Evolutionary conservation across 2,797 vertebrate genomes (phyloP).

Genomic region (Hoplostethus atlanticus): DNA sequence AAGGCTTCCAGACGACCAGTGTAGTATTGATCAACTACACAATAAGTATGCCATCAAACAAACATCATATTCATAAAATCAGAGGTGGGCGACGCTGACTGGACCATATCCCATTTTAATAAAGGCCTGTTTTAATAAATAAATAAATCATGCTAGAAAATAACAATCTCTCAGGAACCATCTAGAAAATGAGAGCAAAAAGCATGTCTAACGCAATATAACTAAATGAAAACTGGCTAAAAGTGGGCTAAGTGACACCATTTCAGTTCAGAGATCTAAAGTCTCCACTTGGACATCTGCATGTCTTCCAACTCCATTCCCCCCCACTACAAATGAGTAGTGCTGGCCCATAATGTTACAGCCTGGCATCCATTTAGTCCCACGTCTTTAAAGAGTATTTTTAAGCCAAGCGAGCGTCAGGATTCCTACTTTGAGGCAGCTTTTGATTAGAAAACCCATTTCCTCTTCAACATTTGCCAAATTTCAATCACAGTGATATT

Average conservation of each 20-base stretch:
- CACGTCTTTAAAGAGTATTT: slow-evolving; percentile 64
- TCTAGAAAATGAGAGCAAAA: neutral
- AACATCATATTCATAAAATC: too few species aligned
- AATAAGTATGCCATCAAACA: too few species aligned
- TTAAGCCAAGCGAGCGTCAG: slow-evolving; percentile 73
- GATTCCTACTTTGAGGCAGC: slow-evolving; percentile 76
- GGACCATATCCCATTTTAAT: too few species aligned
- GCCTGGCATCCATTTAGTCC: slow-evolving; percentile 55
- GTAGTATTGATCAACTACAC: too few species aligned
- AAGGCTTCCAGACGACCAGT: too few species aligned
- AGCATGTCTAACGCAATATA: neutral
- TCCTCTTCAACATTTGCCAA: slow-evolving; percentile 82
- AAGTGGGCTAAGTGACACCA: slow-evolving; percentile 6
- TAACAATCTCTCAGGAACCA: too few species aligned
- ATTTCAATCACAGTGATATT: slow-evolving; percentile 81
- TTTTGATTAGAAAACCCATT: slow-evolving; percentile 84
- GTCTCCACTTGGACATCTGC: slow-evolving; percentile 16
- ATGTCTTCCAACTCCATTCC: slow-evolving; percentile 9
- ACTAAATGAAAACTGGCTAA: slow-evolving; percentile 9
- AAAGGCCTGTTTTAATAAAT: too few species aligned
- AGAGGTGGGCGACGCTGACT: too few species aligned
- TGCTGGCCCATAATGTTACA: slow-evolving; percentile 37
- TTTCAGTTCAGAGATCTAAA: too few species aligned
- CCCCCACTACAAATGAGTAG: slow-evolving; percentile 14
- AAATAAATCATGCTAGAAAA: too few species aligned